Base-by-base conservation (phyloP, 2,113 vertebrate species). In the Monarcha castaneiventris region DNA sequence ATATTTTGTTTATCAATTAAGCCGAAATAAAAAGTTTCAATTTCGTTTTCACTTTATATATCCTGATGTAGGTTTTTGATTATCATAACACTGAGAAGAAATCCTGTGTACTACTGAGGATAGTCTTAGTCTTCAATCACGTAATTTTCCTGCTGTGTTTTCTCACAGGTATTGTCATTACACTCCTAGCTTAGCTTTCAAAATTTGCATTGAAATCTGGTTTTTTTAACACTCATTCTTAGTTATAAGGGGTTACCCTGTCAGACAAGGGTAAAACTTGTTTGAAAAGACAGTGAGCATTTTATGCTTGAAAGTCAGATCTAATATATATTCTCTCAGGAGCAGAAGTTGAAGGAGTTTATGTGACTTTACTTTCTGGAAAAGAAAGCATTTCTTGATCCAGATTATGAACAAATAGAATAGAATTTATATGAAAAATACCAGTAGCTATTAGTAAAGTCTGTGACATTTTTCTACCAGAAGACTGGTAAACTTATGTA, bases 341-440 rank as follows among this genome's bases (percentile, higher is more conserved):
- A 90, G 46, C 2, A 68, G 18, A 84, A 79, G 20, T 44, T 75
- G 58, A 90, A 95, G 73, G 33, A 73, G 52, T 84, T 75, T 68
- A 73, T 51, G 14, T 51, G 16, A 80, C 52, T 84, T 92, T 76
- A 63, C 12, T 54, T 84, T 83, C 35, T 85, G 51, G 11, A 35
- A 84, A 94, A 84, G 10, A 75, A 89, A 26, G 23, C 7, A 39
- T 91, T 86, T 94, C 75, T 82, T 91, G 56, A 84, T 74, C 27
- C 30, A 87, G 37, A 72, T 66, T 59, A 59, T 0, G 3, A 78
- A 63, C 27, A 63, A 95, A 68, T 14, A 67, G 1, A 91, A 56
- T 11, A 89, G 6, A 67, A 66, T 9, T 54, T 46, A 25, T 27
- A 55, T 7, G 3, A 72, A 76, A 79, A 76, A 52, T 58, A 6